These are phyloP conservation scores for Arenicola marina DNA, from an alignment of 2,888 invertebrate genomes.

Conservation along the genomic window DNA sequence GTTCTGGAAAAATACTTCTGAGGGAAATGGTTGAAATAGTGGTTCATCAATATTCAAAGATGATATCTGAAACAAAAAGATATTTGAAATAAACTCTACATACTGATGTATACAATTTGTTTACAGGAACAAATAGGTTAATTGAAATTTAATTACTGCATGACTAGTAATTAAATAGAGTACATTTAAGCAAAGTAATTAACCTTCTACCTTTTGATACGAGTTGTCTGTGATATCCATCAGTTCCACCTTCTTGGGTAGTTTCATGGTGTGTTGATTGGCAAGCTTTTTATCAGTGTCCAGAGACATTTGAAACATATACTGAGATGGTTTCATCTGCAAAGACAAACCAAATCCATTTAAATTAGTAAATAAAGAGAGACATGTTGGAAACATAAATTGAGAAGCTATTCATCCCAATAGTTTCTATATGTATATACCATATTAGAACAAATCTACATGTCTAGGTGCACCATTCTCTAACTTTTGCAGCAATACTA, in stretches of 20 bases:
- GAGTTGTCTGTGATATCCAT: constrained; percentile 62
- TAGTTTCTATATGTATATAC: too few species aligned
- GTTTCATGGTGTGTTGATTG: constrained; percentile 58
- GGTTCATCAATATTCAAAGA: constrained; percentile 60
- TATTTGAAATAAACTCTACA: too few species aligned
- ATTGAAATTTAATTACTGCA: too few species aligned
- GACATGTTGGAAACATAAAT: too few species aligned
- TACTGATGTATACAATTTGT: too few species aligned
- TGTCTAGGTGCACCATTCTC: not conserved
- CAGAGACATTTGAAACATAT: constrained; percentile 59
- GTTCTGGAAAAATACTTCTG: constrained; percentile 61
- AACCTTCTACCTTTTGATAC: constrained; percentile 56
- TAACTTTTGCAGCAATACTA: not conserved
- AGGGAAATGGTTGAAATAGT: constrained; percentile 62
- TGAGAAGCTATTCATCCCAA: too few species aligned
- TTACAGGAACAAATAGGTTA: not conserved
- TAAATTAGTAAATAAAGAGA: too few species aligned
- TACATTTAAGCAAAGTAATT: too few species aligned
- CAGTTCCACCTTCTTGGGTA: constrained; percentile 58
- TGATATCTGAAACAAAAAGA: constrained; percentile 46
- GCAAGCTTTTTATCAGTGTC: constrained; percentile 59
- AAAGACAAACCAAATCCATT: constrained; percentile 1
- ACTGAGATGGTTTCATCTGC: constrained; percentile 60
- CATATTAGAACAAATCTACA: too few species aligned
- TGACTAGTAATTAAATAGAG: too few species aligned